These are phyloP conservation scores for Molossus alvarezi DNA, from an alignment of 2,797 vertebrate species.

Conservation along the genomic window DNA sequence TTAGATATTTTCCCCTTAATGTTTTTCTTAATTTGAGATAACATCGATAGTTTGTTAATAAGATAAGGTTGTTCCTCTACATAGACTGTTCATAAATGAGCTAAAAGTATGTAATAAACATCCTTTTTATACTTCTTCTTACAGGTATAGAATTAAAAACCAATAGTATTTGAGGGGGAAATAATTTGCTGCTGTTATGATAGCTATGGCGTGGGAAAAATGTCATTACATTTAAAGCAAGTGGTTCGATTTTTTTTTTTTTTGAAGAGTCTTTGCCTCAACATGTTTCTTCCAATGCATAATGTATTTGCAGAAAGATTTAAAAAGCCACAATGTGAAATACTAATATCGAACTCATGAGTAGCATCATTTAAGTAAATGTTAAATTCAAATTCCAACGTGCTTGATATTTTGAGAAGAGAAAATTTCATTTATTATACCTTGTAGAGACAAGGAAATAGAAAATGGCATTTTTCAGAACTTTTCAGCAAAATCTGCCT, in stretches of 20 bases:
- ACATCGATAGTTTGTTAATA: slow-evolving; percentile 63
- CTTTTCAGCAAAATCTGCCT: slow-evolving; percentile 95
- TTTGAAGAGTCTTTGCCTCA: slow-evolving; percentile 84
- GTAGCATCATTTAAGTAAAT: slow-evolving; percentile 72
- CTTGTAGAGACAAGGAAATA: slow-evolving; percentile 73
- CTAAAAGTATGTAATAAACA: slow-evolving; percentile 82
- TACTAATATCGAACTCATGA: slow-evolving; percentile 72
- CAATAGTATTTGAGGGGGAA: slow-evolving; percentile 83
- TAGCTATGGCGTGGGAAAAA: slow-evolving; percentile 76
- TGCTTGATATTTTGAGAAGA: slow-evolving; percentile 78
- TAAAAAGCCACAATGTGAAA: slow-evolving; percentile 67
- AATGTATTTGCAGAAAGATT: slow-evolving; percentile 77
- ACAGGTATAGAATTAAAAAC: slow-evolving; percentile 89
- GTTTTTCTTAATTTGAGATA: slow-evolving; percentile 61
- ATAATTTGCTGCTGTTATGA: slow-evolving; percentile 76
- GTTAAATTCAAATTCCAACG: slow-evolving; percentile 67
- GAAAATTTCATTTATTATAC: slow-evolving; percentile 51
- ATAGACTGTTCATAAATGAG: slow-evolving; percentile 68
- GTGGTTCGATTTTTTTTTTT: slow-evolving; percentile 83
- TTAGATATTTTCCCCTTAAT: not conserved
- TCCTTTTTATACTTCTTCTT: slow-evolving; percentile 89
- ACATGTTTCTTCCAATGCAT: slow-evolving; percentile 75
- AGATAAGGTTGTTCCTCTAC: slow-evolving; percentile 38
- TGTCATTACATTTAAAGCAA: slow-evolving; percentile 73
- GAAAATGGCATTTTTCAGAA: slow-evolving; percentile 97